These are phyloP conservation scores for Tenthredo amoena DNA, from an alignment of 2,888 invertebrate species.

Conservation along the genomic window DNA sequence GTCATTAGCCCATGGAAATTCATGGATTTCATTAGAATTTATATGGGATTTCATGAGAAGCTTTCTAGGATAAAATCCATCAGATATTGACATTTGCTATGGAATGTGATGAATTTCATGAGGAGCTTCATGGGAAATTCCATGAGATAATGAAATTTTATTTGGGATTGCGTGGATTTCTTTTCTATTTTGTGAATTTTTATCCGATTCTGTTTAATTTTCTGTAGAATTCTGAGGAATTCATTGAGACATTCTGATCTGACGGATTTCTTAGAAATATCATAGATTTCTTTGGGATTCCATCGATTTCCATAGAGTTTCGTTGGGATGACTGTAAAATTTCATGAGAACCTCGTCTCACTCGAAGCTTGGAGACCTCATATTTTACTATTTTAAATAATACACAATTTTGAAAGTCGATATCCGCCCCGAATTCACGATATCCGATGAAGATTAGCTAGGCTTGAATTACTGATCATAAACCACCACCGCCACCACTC, in stretches of 20 bases:
- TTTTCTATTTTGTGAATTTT: no score
- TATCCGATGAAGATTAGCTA: neutral
- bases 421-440: neutral
- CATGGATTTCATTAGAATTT: neutral
- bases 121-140: no score
- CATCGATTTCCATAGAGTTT: neutral
- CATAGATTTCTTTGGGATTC: neutral
- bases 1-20: neutral
- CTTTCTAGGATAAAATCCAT: no score
- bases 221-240: no score
- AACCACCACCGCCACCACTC: neutral
- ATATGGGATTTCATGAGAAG: neutral
- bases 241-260: no score
- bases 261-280: neutral
- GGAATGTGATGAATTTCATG: neutral
- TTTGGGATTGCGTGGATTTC: neutral
- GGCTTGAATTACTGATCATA: conserved; percentile 20
- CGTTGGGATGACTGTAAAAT: neutral
- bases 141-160: neutral
- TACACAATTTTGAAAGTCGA: neutral
- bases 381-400: neutral
- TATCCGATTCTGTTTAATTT: no score
- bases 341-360: neutral
- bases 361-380: neutral
- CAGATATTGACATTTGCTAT: no score